Base-by-base conservation (phyloP, 1,140 invertebrate genomes). In the Cotesia glomerata region DNA sequence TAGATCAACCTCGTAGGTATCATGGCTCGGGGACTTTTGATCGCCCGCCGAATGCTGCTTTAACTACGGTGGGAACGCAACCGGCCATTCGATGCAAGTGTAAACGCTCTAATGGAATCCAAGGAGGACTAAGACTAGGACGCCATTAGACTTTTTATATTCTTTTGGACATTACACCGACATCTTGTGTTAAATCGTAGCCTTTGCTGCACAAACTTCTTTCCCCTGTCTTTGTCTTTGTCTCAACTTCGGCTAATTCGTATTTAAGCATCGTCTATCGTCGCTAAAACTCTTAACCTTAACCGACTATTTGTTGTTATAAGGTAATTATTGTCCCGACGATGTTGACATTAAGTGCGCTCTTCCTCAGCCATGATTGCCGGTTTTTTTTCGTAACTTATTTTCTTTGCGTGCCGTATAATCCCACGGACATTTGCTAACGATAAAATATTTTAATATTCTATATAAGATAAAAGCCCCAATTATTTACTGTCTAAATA, bases 21-120 rank as follows among this genome's bases (percentile, higher is more conserved):
- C 77, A 79, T 81, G 79, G 76, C 79, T 77, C 78, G 74, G 76
- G 73, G 79, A 77, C 80, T 81, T 82, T 81, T 78, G 81, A 80
- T 79, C 76, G 78, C 75, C 77, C 76, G 77, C 79, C 77, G 77
- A 69, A 68, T 71, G 59, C 39, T 49, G 45, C 34, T 71, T 63
- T 71, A 52, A 63, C 59, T 34, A 52, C 18, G 61, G 69, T 71
- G 69, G 69, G 69, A 71, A 71, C 18, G 61, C n/a, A 11, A 11
- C 4, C 39, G 39, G 7, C 39, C 5, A 45, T 45, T 16, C 51
- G 49, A 65, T 71, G 36, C 45, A 63, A 71, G 45, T 71, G 69
- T 71, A 65, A 71, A 71, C 39, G 69, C 64, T 64, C 61, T 71
- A 71, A 71, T 71, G 61, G 69, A 71, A 71, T 71, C 49, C 62